Evolutionary conservation across 2,797 vertebrate species (phyloP), one percentile per base, ranked within the genome.

Genomic region (Yasuhikotakia modesta): DNA sequence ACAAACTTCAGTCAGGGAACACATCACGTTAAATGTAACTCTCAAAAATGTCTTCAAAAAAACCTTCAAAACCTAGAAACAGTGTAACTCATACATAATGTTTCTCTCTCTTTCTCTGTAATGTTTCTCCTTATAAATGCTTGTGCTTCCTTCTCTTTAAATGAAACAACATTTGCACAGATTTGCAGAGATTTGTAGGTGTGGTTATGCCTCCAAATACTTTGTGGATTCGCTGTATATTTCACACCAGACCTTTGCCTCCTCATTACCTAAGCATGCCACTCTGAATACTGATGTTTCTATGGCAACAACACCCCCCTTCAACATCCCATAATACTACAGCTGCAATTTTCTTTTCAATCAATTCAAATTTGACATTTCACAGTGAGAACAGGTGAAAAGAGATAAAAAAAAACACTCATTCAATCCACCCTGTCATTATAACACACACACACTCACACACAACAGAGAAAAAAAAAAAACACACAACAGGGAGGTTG

Each of bases 301-400:
- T 67, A n/a, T 46, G 73, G 50, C 50, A 76, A 76, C 63, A 46
- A 52, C 61, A 32, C 52, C 30, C 35, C 63, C 61, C 22, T 21
- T 8, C 0, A 2, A 5, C 22, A 76, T 67, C 73, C 73, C 50
- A 67, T 67, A 76, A 65, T n/a, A n/a, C n/a, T 74, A 65, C 72
- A 46, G 63, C 73, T 46, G 50, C 65, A 67, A 76, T 76, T 76
- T 76, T 57, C 63, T 45, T 67, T 76, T 76, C 73, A 76, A 46
- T 76, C 73, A 67, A 76, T 76, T 67, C 73, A 57, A 67, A 67
- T 76, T 12, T 76, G 73, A 76, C 73, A 76, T 76, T 76, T 76
- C 63, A 58, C 73, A 46, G 63, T 76, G 52, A 57, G 63, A 67
- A 57, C 14, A 66, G 48, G 48, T 76, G 63, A 76, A 66, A 75